These are phyloP conservation scores for Scelioninae gen. 1 DNA, from an alignment of 2,888 invertebrate species.

Conservation along the genomic window DNA sequence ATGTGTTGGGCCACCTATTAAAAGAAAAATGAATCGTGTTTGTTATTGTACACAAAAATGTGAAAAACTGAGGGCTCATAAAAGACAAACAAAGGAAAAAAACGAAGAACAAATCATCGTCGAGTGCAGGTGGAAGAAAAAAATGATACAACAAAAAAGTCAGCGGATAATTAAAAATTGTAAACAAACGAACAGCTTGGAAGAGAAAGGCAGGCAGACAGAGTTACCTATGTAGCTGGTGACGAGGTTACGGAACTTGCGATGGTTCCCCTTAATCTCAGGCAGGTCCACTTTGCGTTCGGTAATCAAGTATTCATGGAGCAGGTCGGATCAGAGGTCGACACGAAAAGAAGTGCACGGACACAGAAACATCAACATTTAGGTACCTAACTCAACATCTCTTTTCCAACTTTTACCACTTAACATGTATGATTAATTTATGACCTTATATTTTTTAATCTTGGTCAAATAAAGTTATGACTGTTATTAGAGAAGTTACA, in stretches of 20 bases:
- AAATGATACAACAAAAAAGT: slow-evolving; percentile 40
- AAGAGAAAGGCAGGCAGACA: slow-evolving; percentile 79
- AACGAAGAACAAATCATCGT: slow-evolving; percentile 37
- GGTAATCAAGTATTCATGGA: slow-evolving; percentile 80
- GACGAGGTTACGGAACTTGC: slow-evolving; percentile 99
- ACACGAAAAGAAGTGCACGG: slow-evolving; percentile 84
- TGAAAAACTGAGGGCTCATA: background rate
- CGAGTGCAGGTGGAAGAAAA: slow-evolving; percentile 32
- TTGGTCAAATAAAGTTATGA: slow-evolving; percentile 10
- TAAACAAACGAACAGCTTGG: slow-evolving; percentile 73
- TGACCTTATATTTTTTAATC: slow-evolving; percentile 19
- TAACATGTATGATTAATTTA: slow-evolving; percentile 34
- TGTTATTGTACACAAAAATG: background rate
- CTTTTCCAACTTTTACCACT: slow-evolving; percentile 43
- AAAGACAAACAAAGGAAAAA: slow-evolving; percentile 16
- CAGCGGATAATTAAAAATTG: slow-evolving; percentile 49
- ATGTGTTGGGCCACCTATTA: background rate
- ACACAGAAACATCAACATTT: slow-evolving; percentile 84
- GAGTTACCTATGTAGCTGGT: slow-evolving; percentile 99
- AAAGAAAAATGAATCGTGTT: slow-evolving; percentile 16
- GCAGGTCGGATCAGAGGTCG: slow-evolving; percentile 82
- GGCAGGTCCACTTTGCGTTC: slow-evolving; percentile 95
- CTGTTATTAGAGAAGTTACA: slow-evolving; percentile 1
- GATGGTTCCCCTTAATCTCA: slow-evolving; percentile 99
- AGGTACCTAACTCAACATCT: slow-evolving; percentile 75